phyloP scores from a whole-genome alignment of 64 coral and sea anemone genomes.

The Platygyra sinensis region DNA sequence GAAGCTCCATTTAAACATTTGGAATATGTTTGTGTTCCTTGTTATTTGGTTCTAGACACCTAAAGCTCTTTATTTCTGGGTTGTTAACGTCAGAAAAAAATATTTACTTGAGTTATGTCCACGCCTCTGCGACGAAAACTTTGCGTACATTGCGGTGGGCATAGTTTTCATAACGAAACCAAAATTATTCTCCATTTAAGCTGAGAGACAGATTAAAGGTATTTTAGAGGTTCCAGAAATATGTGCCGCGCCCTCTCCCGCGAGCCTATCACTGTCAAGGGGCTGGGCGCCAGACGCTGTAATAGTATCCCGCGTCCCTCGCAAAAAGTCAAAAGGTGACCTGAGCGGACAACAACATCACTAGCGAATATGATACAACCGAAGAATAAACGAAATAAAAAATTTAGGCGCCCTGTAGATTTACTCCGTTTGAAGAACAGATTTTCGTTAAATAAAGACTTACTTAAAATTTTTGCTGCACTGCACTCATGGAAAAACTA shows the following conservation, averaged over 20 bases:
- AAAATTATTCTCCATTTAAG: neutral
- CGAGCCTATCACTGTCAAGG: neutral
- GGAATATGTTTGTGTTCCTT: neutral
- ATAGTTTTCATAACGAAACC: neutral
- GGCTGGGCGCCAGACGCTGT: neutral
- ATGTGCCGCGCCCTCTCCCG: neutral
- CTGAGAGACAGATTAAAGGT: neutral
- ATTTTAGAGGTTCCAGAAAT: neutral
- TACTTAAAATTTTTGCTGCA: too few relatives aligned
- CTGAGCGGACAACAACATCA: neutral
- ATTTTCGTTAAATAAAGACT: too few relatives aligned
- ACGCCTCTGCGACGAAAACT: neutral
- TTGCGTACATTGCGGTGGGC: conserved; percentile 1
- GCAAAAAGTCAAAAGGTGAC: conserved; percentile 16
- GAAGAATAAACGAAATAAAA: neutral
- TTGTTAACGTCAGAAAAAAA: neutral
- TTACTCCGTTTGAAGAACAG: too few relatives aligned
- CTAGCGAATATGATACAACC: neutral
- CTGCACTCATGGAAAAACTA: too few relatives aligned
- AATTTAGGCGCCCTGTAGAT: too few relatives aligned
- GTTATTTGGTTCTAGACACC: neutral
- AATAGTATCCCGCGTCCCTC: neutral
- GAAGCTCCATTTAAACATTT: neutral
- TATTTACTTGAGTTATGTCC: neutral
- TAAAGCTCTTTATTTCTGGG: neutral